Conservation (phyloP, 1,140 invertebrate genomes). For the Drosophila repleta region DNA sequence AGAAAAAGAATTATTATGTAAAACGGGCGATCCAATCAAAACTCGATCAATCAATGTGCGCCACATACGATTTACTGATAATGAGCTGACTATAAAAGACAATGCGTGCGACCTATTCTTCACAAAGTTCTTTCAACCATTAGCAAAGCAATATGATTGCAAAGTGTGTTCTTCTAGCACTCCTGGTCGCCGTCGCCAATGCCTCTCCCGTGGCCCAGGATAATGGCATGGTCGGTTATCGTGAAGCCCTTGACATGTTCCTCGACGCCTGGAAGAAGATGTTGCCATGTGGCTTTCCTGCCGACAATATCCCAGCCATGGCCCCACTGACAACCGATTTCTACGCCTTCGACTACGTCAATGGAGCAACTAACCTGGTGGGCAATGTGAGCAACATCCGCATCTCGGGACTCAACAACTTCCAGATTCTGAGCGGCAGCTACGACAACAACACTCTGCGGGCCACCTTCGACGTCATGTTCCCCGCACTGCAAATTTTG, state of each 20-base stretch:
- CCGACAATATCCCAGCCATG: conserved; percentile 47
- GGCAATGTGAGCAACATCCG: conserved; percentile 63
- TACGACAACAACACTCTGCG: conserved; percentile 41
- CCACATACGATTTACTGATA: too few species aligned
- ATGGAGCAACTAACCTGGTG: conserved; percentile 24
- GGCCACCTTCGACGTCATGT: conserved; percentile 54
- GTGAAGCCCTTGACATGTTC: conserved; percentile 43
- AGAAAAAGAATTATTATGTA: too few species aligned
- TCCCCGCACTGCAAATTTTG: conserved; percentile 53
- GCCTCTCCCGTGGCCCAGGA: conserved; percentile 43
- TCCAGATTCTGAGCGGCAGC: conserved; percentile 42
- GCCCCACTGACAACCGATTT: conserved; percentile 43
- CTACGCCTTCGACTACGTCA: conserved; percentile 24
- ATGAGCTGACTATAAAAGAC: too few species aligned
- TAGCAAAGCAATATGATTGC: conserved; percentile 41
- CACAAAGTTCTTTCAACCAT: conserved; percentile 12
- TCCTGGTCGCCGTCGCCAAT: conserved; percentile 32
- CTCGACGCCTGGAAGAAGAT: conserved; percentile 54
- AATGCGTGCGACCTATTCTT: too few species aligned
- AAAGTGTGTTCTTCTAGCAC: conserved; percentile 40
- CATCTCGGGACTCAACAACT: conserved; percentile 56
- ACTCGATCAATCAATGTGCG: too few species aligned
- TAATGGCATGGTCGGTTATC: conserved; percentile 32
- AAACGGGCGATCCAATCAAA: too few species aligned
- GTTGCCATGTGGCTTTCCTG: conserved; percentile 60